Evolutionary conservation across 2,797 vertebrate species (phyloP).

Genomic region (Lerista edwardsae): DNA sequence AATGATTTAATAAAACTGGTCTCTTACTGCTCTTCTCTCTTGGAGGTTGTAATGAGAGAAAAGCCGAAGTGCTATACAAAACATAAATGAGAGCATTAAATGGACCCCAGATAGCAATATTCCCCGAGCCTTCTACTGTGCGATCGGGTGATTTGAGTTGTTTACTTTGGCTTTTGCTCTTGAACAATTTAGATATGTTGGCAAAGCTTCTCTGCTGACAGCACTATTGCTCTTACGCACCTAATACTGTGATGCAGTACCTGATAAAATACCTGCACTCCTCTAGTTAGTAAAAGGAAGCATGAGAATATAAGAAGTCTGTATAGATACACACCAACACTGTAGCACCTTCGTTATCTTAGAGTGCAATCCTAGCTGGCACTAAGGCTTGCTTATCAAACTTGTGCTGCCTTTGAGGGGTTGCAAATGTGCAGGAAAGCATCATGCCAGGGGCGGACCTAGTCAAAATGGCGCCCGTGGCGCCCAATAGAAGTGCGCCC

Average conservation of each 20-base stretch:
- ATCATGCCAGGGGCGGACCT: no score
- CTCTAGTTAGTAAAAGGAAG: background rate
- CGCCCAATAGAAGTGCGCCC: no score
- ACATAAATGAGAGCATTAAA: constrained; percentile 9
- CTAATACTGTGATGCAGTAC: background rate
- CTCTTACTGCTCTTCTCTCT: background rate
- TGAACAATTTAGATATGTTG: constrained; percentile 21
- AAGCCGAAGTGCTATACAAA: background rate
- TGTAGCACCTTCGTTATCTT: background rate
- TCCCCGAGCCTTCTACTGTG: background rate
- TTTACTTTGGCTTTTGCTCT: constrained; percentile 20
- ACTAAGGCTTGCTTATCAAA: no score
- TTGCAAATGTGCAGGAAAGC: no score
- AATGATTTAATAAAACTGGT: constrained; percentile 13
- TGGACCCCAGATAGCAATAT: constrained; percentile 8
- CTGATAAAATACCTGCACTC: background rate
- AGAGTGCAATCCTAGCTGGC: background rate
- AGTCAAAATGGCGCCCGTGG: no score
- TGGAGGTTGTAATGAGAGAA: background rate
- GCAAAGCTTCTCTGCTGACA: background rate
- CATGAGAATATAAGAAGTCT: background rate
- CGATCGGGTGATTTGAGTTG: background rate
- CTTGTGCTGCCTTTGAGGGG: no score
- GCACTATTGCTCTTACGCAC: background rate
- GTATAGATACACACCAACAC: background rate